Conservation (phyloP, 2,797 vertebrate genomes). For the Melopsittacus undulatus region DNA sequence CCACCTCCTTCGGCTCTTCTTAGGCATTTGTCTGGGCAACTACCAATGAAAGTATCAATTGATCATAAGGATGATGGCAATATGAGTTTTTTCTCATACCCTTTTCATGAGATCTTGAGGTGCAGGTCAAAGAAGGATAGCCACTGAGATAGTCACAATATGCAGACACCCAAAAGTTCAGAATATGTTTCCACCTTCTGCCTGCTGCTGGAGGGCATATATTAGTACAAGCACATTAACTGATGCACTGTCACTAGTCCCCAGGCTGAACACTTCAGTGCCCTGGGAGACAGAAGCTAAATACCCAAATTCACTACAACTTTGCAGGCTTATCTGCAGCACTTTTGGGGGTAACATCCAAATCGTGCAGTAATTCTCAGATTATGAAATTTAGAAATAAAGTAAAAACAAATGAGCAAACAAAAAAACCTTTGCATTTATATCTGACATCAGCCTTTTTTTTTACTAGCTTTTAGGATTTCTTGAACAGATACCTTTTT, state of each 20-base stretch:
- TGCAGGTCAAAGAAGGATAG: not conserved
- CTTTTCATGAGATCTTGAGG: not conserved
- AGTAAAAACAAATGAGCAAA: not conserved
- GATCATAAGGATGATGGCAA: not conserved
- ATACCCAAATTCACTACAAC: not conserved
- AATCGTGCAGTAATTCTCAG: not conserved
- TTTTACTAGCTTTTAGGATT: not conserved
- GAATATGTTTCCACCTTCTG: not conserved
- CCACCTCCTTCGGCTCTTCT: not conserved
- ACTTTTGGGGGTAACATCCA: not conserved
- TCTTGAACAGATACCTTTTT: not conserved
- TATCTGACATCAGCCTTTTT: not conserved
- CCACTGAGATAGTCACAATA: not conserved
- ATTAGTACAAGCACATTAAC: not conserved
- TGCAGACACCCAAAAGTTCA: not conserved
- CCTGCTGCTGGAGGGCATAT: not conserved
- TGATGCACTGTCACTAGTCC: not conserved
- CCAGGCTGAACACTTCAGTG: not conserved
- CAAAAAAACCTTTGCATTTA: not conserved
- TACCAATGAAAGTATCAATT: not conserved
- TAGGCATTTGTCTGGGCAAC: not conserved
- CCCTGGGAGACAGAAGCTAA: not conserved
- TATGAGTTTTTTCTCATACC: fast-evolving
- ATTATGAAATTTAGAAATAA: not conserved
- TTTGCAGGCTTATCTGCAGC: not conserved